Evolutionary conservation across 2,113 vertebrate genomes (phyloP).

Genomic region (Thalassarche chlororhynchos): DNA sequence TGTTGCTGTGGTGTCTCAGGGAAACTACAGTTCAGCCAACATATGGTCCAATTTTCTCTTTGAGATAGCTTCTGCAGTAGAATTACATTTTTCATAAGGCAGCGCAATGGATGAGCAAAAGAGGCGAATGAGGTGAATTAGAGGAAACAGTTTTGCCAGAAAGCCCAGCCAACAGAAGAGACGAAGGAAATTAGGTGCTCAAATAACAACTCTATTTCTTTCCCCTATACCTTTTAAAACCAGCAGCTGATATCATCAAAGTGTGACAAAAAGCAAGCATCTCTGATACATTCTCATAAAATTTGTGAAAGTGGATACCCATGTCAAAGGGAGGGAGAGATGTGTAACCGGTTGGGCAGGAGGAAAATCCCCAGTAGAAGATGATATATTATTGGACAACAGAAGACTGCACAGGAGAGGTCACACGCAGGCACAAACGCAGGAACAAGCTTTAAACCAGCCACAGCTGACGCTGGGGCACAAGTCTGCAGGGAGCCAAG

Average conservation of each 20-base stretch:
- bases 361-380: not conserved
- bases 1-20: not conserved
- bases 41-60: not conserved
- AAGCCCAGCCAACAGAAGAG: not conserved
- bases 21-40: not conserved
- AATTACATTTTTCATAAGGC: not conserved
- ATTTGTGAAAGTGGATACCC: not conserved
- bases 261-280: not conserved
- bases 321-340: not conserved
- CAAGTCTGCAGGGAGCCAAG: not conserved
- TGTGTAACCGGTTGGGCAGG: not conserved
- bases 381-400: accelerated
- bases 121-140: not conserved
- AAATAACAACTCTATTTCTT: not conserved
- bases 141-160: not conserved
- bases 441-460: not conserved
- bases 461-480: too few relatives aligned
- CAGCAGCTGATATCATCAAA: not conserved
- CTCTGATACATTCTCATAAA: not conserved
- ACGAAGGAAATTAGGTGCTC: not conserved
- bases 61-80: not conserved
- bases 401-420: not conserved
- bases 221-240: not conserved
- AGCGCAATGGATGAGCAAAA: not conserved
- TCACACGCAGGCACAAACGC: not conserved